Base-by-base conservation (phyloP, 2,113 vertebrate species). In the Tyrannus savana region DNA sequence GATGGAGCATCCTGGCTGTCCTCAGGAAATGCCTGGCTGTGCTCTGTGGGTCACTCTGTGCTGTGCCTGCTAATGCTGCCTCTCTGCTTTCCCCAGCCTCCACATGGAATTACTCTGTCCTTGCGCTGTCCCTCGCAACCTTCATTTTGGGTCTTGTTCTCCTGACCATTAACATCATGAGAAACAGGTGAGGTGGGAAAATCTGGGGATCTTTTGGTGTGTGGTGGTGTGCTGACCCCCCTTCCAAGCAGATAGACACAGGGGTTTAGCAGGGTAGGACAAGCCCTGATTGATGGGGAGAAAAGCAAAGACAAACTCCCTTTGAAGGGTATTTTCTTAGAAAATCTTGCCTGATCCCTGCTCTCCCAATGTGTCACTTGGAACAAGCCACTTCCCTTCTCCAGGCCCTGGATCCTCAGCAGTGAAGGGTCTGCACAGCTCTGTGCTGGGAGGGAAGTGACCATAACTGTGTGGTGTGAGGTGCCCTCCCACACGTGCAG, bases 21-120 rank as follows among this genome's bases (percentile, higher is more conserved):
- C 84, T 82, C 39, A 31, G 71, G 24, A 59, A 78, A 59, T 0
- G 7, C 42, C 19, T 67, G 44, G 6, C 35, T 7, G 10, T 17
- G 23, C n/a, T 44, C 16, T 25, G 14, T 9, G 4, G 27, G 74
- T 69, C 35, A 19, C 31, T 1, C 35, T 49, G n/a, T 81, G 68
- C 33, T 50, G 19, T 47, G 23, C 25, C 16, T 6, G 7, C 72
- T 91, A 42, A 96, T 1, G 0, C 49, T 67, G 53, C 73, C 44
- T 77, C 53, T 91, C 55, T 10, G 79, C 59, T 92, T 52, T 96
- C 64, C 79, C 28, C 96, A 99, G 99, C 98, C 0, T 96, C 98
- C 14, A 64, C 92, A 1, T 99, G 99, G 99, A 99, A 98, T 74
- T 98, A 98, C 59, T 98, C 98, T 1, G 74, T 99, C 42, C 97